Base-by-base conservation (phyloP, 2,113 vertebrate genomes). In the Sardina pilchardus region DNA sequence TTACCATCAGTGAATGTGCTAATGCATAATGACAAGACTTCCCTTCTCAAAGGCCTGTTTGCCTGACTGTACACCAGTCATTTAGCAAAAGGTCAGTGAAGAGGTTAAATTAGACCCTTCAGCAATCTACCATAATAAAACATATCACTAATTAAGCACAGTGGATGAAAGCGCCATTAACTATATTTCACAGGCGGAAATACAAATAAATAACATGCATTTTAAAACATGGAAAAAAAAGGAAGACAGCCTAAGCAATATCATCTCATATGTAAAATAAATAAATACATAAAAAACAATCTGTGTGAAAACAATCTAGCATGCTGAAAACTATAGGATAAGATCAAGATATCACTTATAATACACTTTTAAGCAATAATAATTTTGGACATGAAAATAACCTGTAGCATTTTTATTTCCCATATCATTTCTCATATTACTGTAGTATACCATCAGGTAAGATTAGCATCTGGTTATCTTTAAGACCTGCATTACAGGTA, bases 1-100 rank as follows among this genome's bases (percentile, higher is more conserved):
- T 78, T 36, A 36, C 2, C 71, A 78, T 78, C 71, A 36, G 12
- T 3, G 6, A 12, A 19, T 78, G n/a, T 78, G 71, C 12, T 78
- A 78, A 78, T 78, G 34, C 34, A 78, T 34, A 34, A 34, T 78
- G 71, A 78, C 71, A 78, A 78, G 71, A 3, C 71, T 36, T 78
- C 34, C 36, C 14, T 78, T 78, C 71, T 78, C 71, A 34, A 12
- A 36, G 30, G 71, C 71, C 34, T 78, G 4, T 78, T 78, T 16
- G 71, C 34, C 34, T 78, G 12, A 78, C 30, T 78, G 34, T 12
- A 36, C 16, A 78, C 36, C 14, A 36, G 34, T n/a, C 24, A n/a
- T 63, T 63, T 24, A 24, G 10, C 26, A 34, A 75, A 36, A 75
- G 67, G 71, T 34, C 71, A 78, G 26, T 14, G 34, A 17, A 34